Evolutionary conservation across 1,140 invertebrate genomes (phyloP).

Genomic region (Dryas iulia): DNA sequence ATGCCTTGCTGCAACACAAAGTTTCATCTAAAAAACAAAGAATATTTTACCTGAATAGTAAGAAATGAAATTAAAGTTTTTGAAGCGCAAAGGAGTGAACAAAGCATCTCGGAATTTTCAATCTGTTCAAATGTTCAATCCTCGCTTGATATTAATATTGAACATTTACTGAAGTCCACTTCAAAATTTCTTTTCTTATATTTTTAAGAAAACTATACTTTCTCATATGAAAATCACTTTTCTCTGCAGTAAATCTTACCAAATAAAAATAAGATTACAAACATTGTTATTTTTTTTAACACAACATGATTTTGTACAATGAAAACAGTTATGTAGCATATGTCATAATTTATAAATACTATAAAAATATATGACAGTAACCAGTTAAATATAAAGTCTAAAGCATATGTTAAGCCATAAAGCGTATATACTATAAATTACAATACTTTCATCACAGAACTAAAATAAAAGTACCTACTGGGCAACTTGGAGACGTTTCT

Average conservation of each 20-base stretch:
- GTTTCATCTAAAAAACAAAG: background rate
- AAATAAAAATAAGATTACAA: background rate
- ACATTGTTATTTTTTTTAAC: no score
- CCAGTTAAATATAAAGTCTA: no score
- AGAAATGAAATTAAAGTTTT: slow-evolving; percentile 24
- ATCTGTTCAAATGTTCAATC: slow-evolving; percentile 27
- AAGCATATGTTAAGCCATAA: no score
- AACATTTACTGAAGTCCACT: slow-evolving; percentile 22
- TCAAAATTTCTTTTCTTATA: slow-evolving; percentile 8
- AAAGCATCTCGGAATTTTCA: slow-evolving; percentile 27
- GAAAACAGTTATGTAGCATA: no score
- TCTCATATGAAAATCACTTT: background rate
- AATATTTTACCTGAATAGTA: slow-evolving; percentile 7
- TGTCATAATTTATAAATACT: no score
- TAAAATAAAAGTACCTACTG: background rate
- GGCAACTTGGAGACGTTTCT: slow-evolving; percentile 3
- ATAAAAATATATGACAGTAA: no score
- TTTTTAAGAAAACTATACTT: background rate
- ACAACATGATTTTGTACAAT: no score
- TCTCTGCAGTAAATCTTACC: background rate
- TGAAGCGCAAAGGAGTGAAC: slow-evolving; percentile 25
- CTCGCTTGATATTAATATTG: slow-evolving; percentile 24
- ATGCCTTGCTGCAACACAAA: background rate
- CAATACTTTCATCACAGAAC: background rate
- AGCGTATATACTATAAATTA: background rate